Percentiles rank a stretch among this genome's conserved stretches.
phyloP scores from a whole-genome alignment of 2,113 vertebrate genomes.

The Passer domesticus region DNA sequence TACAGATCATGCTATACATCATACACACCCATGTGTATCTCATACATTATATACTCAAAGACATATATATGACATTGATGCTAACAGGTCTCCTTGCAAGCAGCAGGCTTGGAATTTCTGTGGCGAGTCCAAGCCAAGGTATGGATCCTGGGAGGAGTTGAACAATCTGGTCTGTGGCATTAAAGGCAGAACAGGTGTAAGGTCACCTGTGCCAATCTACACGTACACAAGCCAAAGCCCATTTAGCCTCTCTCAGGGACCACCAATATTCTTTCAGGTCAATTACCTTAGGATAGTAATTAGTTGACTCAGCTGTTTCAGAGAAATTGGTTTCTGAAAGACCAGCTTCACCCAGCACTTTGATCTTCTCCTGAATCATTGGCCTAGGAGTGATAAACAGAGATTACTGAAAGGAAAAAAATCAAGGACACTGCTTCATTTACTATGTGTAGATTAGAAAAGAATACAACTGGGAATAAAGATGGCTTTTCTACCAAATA shows the following conservation, averaged over 20 bases:
- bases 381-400: constrained; percentile 79
- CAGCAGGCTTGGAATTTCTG: background rate
- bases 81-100: background rate
- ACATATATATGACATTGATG: background rate
- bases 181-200: background rate
- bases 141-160: background rate
- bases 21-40: background rate
- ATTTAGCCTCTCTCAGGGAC: background rate
- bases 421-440: background rate
- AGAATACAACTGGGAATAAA: background rate
- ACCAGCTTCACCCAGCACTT: constrained; percentile 90
- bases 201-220: background rate
- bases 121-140: background rate
- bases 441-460: background rate
- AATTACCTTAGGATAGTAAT: constrained; percentile 86
- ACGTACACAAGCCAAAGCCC: background rate
- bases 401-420: background rate
- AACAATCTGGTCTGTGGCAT: background rate
- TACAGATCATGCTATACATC: too few species aligned
- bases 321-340: constrained; percentile 90
- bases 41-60: background rate
- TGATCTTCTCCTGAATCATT: constrained; percentile 94
- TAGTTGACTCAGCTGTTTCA: constrained; percentile 79
- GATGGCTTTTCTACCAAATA: background rate
- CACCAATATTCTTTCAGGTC: background rate